Evolutionary conservation across 2,888 invertebrate genomes (phyloP), one percentile per base, ranked within the genome.

Genomic region (Psococerastis gibbosa): DNA sequence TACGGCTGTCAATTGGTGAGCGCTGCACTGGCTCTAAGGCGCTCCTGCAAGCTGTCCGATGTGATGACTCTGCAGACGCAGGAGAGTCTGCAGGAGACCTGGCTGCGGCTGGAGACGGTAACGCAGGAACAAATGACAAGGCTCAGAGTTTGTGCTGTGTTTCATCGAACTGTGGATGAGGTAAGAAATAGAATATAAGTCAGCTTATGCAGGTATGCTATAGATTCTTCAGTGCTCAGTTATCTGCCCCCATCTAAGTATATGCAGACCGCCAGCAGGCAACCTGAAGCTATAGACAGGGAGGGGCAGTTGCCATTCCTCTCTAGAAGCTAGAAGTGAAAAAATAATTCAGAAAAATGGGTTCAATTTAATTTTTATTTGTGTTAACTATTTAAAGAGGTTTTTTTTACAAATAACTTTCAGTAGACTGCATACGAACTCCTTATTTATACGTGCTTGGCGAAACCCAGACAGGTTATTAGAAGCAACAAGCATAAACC

Each of bases 1-100:
- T 85, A 84, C 54, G 84, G 84, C 13, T 76, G 75, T 53, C 81
- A 84, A 61, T 62, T 84, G 48, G 62, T 82, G 41, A 75, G 77
- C 53, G 82, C 82, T 3, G 76, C 82, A 2, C 62, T 78, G 43
- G 73, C 78, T 11, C 57, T 85, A 47, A 65, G 84, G 38, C 70
- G 78, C 48, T 78, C 81, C 22, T 75, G 82, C 57, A 72, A 78
- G 55, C 61, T 78, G 50, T 64, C 69, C 17, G 56, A 67, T 43
- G 70, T 70, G 35, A 67, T 66, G 17, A 74, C 77, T 52, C 64
- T 66, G 32, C 60, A 60, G 47, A 62, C 75, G 45, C 66, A 67
- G 42, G 62, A 68, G 49, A 65, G 67, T 52, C 61, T 83, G 51
- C 68, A 73, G 46, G 67, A 68, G 51, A 72, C 72, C 8, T 83